Evolutionary conservation across 2,797 vertebrate species (phyloP).

Genomic region (Coluber constrictor): DNA sequence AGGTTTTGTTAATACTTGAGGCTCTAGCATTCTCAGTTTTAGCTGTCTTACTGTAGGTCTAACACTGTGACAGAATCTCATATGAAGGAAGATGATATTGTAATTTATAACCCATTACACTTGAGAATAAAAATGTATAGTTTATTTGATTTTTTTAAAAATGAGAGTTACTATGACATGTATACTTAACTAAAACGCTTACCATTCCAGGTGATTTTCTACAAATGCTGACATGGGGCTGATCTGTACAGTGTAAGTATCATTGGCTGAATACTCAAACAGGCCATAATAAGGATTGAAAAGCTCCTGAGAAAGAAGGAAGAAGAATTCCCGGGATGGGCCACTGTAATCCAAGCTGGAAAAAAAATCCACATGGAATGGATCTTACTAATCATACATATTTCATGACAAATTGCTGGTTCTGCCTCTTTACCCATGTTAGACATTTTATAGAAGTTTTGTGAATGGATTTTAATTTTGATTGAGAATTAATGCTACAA

Average conservation of each 20-base stretch:
- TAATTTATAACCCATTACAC: neutral
- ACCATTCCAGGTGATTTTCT: constrained; percentile 98
- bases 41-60: neutral
- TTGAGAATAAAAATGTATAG: neutral
- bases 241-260: constrained; percentile 97
- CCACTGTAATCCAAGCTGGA: constrained; percentile 93
- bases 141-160: constrained; percentile 3
- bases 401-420: neutral
- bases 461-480: neutral
- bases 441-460: neutral
- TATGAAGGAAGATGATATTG: neutral
- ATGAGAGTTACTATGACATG: neutral
- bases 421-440: neutral
- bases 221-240: constrained; percentile 98
- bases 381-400: neutral
- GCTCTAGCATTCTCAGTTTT: neutral
- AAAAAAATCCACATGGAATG: constrained; percentile 49
- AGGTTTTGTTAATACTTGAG: neutral
- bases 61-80: neutral
- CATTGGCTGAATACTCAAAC: constrained; percentile 96
- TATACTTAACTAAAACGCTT: constrained; percentile 45
- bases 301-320: constrained; percentile 96
- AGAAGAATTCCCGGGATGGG: constrained; percentile 96
- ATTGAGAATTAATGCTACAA: neutral
- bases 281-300: constrained; percentile 98